Evolutionary conservation across 2,797 vertebrate species (phyloP), one percentile per base, ranked within the genome.

Genomic region (Myotis myotis): DNA sequence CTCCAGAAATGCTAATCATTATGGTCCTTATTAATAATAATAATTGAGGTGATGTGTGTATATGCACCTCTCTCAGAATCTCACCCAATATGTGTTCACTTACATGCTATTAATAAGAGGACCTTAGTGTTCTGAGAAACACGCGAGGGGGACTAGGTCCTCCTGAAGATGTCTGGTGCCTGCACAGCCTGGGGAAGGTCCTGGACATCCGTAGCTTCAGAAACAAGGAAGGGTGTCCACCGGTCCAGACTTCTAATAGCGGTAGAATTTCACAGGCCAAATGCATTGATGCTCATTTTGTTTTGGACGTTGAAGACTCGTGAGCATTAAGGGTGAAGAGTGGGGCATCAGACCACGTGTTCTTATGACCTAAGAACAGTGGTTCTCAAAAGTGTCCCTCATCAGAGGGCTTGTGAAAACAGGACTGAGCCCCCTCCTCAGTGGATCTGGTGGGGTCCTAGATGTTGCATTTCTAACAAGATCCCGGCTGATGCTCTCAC

Each of bases 401-500:
- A 3, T 6, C 30, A 53, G 22, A 72, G 25, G 33, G 5, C 71
- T 47, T 78, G 10, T 4, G 25, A 30, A 47, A 22, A 49, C 8
- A 51, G 1, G 25, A 1, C 6, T 51, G 41, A 23, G 6, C 3
- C 0, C 0, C 6, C 20, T 1, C 6, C 10, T 86, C 33, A 1
- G 2, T 9, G 15, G 30, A 1, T 11, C 53, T 36, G 55, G 55
- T 12, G 13, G 41, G 44, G n/a, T 20, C 62, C 49, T 9, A 0
- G 16, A 17, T 16, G 78, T 16, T 33, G 33, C 23, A 33, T 76
- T 57, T 66, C 64, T 38, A 22, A 17, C 47, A 49, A 70, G 36
- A 36, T 55, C 25, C 25, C 23, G 2, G 25, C 4, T 7, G 53
- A 17, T 15, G 28, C 51, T 57, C 10, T 2, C 8, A 38, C 20